These are phyloP conservation scores for Aphelocoma californica DNA, from an alignment of 2,797 vertebrate genomes.

Conservation along the genomic window DNA sequence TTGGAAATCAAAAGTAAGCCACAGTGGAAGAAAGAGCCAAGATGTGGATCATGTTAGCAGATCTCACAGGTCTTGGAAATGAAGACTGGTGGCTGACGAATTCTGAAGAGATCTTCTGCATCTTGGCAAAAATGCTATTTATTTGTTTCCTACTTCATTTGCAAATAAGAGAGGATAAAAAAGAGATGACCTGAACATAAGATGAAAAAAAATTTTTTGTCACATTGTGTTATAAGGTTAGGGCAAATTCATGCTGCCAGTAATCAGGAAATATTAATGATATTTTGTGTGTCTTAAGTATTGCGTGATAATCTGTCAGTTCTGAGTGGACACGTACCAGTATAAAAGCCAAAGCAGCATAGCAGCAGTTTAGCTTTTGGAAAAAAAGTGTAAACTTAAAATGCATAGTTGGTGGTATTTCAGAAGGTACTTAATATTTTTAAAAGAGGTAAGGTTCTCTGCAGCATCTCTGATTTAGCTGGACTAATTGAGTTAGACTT, in stretches of 20 bases:
- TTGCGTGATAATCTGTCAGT: neutral
- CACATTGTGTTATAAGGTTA: neutral
- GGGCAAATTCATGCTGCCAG: neutral
- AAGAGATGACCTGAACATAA: neutral
- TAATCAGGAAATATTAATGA: neutral
- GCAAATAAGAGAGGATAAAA: neutral
- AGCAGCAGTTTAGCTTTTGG: neutral
- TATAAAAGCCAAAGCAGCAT: neutral
- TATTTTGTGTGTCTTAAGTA: neutral
- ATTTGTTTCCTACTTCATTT: neutral
- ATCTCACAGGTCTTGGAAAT: constrained; percentile 44
- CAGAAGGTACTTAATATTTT: neutral
- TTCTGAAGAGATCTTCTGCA: constrained; percentile 39
- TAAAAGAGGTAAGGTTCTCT: neutral
- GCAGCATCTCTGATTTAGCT: neutral
- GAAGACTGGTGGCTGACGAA: neutral
- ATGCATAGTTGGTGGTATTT: neutral
- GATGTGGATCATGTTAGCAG: constrained; percentile 62
- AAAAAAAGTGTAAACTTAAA: neutral
- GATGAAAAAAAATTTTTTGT: neutral
- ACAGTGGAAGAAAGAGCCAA: constrained; percentile 62
- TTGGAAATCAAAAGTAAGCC: constrained; percentile 80
- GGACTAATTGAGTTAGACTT: neutral
- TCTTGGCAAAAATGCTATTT: constrained; percentile 37
- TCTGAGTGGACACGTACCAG: neutral